These are phyloP conservation scores for Pachypanchax playfairii DNA, from an alignment of 2,113 vertebrate species.

Conservation along the genomic window DNA sequence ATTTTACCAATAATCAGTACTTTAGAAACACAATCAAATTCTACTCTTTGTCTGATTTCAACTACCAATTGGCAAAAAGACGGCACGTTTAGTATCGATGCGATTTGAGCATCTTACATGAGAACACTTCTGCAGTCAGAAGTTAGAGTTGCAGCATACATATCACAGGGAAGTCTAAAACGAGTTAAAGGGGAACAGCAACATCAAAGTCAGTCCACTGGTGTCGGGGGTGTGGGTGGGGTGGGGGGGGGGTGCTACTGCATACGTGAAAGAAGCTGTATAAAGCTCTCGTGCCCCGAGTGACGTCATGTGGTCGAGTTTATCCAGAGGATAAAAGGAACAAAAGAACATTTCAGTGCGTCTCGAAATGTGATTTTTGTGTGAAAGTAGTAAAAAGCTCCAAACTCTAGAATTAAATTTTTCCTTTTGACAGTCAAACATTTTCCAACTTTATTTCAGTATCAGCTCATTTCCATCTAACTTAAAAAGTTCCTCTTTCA, in stretches of 20 bases:
- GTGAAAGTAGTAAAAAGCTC: slow-evolving; percentile 6
- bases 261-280: slow-evolving; percentile 15
- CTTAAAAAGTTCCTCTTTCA: slow-evolving; percentile 6
- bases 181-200: slow-evolving; percentile 47
- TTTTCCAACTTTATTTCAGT: slow-evolving; percentile 32
- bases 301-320: slow-evolving; percentile 21
- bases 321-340: slow-evolving; percentile 3
- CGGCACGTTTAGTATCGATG: background rate
- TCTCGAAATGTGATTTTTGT: background rate
- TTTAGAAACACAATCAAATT: slow-evolving; percentile 12
- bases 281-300: slow-evolving; percentile 23
- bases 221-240: slow-evolving; percentile 26
- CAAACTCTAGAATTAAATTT: background rate
- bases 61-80: slow-evolving; percentile 17
- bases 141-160: slow-evolving; percentile 38
- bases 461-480: slow-evolving; percentile 21
- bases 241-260: slow-evolving; percentile 22
- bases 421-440: background rate
- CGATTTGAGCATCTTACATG: slow-evolving; percentile 14
- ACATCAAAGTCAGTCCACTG: slow-evolving; percentile 14
- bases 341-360: background rate
- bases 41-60: slow-evolving; percentile 25
- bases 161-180: slow-evolving; percentile 28
- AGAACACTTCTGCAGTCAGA: background rate
- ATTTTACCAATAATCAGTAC: slow-evolving; percentile 6